Conservation (phyloP, 1,140 invertebrate genomes). For the Calosoma granatense region DNA sequence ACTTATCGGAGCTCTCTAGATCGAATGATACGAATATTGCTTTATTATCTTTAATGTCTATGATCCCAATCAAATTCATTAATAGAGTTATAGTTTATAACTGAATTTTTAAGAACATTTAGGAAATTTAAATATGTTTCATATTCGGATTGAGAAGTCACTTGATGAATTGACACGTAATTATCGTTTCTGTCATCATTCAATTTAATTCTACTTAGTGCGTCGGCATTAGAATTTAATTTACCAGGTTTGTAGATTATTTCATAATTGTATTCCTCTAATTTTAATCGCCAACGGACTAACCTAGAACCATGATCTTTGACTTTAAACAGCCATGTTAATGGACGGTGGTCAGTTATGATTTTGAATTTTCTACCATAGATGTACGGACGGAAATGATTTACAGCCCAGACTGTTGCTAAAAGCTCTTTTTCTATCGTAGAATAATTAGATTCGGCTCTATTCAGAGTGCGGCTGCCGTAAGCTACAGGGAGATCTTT, state of each 20-base stretch:
- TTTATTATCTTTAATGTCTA: background rate
- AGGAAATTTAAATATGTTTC: background rate
- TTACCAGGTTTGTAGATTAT: constrained; percentile 34
- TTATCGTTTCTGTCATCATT: background rate
- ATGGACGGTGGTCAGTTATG: constrained; percentile 23
- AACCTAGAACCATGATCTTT: constrained; percentile 34
- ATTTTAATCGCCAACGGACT: constrained; percentile 38
- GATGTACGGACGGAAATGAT: constrained; percentile 15
- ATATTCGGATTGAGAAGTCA: background rate
- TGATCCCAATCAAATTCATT: background rate
- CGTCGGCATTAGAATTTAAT: constrained; percentile 30
- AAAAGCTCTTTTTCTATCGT: constrained; percentile 23
- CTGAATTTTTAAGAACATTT: background rate
- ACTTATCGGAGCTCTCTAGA: background rate
- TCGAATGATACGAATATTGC: background rate
- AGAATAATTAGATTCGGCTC: constrained; percentile 17
- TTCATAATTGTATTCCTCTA: too few relatives aligned
- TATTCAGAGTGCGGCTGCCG: constrained; percentile 6
- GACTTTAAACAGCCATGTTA: constrained; percentile 1
- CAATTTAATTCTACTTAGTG: constrained; percentile 16
- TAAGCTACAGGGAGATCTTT: constrained; percentile 8
- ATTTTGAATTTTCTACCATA: constrained; percentile 14
- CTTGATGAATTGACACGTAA: background rate
- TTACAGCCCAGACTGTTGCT: constrained; percentile 16
- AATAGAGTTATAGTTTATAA: background rate